A percentile compares a stretch with the other conserved stretches of the same genome.
These are phyloP conservation scores for Drosophila setifemur DNA, from an alignment of 1,140 invertebrate species.

Conservation along the genomic window DNA sequence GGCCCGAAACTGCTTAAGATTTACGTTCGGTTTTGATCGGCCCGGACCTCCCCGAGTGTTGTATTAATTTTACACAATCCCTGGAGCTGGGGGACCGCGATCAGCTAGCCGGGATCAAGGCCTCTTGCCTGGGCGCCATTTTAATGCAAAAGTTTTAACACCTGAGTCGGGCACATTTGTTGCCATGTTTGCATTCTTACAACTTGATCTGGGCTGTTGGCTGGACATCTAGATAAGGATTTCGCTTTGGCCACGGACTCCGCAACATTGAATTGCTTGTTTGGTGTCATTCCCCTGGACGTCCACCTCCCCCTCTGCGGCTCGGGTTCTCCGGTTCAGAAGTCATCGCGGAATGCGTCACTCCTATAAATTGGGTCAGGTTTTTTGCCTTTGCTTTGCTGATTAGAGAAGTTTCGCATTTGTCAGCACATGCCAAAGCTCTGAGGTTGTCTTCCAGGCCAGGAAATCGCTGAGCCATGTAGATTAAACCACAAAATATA, in stretches of 20 bases:
- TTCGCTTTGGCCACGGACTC: neutral
- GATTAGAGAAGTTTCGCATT: constrained; percentile 42
- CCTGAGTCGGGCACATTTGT: constrained; percentile 67
- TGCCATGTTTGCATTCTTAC: constrained; percentile 67
- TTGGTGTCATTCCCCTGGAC: constrained; percentile 42
- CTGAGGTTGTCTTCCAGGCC: constrained; percentile 44
- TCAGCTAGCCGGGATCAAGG: constrained; percentile 5
- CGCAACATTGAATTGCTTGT: constrained; percentile 24
- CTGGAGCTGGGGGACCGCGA: neutral
- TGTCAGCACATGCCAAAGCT: constrained; percentile 72
- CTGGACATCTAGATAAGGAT: constrained; percentile 70
- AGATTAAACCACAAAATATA: constrained; percentile 23
- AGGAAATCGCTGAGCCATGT: constrained; percentile 25
- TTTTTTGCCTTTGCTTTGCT: constrained; percentile 37
- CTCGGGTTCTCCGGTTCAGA: constrained; percentile 29
- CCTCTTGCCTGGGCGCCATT: constrained; percentile 57
- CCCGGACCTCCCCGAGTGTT: constrained; percentile 73
- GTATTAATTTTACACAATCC: constrained; percentile 60
- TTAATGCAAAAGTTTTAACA: constrained; percentile 65
- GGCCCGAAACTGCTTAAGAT: constrained; percentile 66
- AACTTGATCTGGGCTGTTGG: constrained; percentile 67
- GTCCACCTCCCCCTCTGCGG: neutral
- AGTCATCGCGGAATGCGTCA: constrained; percentile 58
- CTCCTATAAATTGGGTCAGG: constrained; percentile 58
- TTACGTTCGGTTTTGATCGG: constrained; percentile 81